These are phyloP conservation scores for Strigamia crassipes DNA, from an alignment of 2,888 invertebrate species.

Conservation along the genomic window DNA sequence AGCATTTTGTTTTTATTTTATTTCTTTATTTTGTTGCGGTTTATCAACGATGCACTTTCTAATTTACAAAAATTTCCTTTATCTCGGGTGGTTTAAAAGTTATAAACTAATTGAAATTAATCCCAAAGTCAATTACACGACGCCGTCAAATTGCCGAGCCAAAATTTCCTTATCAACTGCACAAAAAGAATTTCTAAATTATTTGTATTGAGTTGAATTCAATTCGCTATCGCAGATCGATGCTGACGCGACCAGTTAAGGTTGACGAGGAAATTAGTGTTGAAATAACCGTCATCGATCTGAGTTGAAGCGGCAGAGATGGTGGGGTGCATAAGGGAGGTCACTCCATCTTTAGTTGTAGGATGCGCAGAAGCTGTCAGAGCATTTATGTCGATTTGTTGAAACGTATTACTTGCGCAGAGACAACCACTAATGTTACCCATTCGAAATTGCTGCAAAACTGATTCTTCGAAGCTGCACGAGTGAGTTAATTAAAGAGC, in stretches of 20 bases:
- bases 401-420: too few relatives aligned
- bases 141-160: too few relatives aligned
- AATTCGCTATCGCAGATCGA: background rate
- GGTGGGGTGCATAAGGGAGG: background rate
- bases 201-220: background rate
- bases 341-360: background rate
- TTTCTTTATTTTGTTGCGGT: too few relatives aligned
- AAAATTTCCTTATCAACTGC: background rate
- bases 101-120: too few relatives aligned
- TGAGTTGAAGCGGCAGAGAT: background rate
- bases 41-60: too few relatives aligned
- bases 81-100: background rate
- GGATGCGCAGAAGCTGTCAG: background rate
- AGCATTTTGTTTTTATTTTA: too few relatives aligned
- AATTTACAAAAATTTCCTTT: background rate
- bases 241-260: background rate
- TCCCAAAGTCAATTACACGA: too few relatives aligned
- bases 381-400: background rate
- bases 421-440: too few relatives aligned
- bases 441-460: background rate
- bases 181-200: background rate
- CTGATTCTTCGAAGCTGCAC: background rate
- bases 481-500: background rate
- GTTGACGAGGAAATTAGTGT: background rate
- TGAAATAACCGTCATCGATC: background rate